Base-by-base conservation (phyloP, 2,113 vertebrate genomes). In the Phalacrocorax carbo region DNA sequence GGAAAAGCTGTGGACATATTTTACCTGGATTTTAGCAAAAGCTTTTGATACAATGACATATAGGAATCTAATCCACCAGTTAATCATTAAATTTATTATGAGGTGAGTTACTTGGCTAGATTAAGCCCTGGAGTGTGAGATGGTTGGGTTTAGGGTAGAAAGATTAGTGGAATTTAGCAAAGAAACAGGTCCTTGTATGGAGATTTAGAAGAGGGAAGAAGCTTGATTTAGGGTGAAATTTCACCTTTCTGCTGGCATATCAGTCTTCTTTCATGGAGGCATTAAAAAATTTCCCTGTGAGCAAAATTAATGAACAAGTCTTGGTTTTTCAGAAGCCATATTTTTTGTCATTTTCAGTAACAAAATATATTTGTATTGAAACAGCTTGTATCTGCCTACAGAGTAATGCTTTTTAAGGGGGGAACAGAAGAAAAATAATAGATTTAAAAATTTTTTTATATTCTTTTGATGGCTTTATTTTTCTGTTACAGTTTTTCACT, bases 21-120 rank as follows among this genome's bases (percentile, higher is more conserved):
- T 97, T 87, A 88, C 57, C 51, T 94, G 91, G 89, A 91, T 93
- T 98, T 97, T 86, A 72, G 46, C 30, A 85, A 96, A 96, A 88
- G 48, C 65, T 95, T 96, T 92, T 86, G 86, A 95, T 94, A 86
- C 58, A 86, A 13, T 82, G n/a, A 13, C 60, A 46, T 72, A 82
- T 38, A 90, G 62, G 60, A 87, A 82, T 82, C 15, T 97, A 92
- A 97, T 95, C 62, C 76, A 27, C 68, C 62, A 89, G 64, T 29
- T 95, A 94, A 95, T 97, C 36, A 93, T 80, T 90, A 94, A 68
- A 91, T 92, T 78, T 86, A 72, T 85, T 82, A 93, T 49, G 51
- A 54, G 34, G 46, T 80, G 55, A 87, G 54, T 42, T 60, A 64
- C 81, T 96, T 93, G 54, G 52, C 46, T 70, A 65, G 22, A 72